Base-by-base conservation (phyloP, 1,140 invertebrate genomes). In the Tetramorium parvispinum region DNA sequence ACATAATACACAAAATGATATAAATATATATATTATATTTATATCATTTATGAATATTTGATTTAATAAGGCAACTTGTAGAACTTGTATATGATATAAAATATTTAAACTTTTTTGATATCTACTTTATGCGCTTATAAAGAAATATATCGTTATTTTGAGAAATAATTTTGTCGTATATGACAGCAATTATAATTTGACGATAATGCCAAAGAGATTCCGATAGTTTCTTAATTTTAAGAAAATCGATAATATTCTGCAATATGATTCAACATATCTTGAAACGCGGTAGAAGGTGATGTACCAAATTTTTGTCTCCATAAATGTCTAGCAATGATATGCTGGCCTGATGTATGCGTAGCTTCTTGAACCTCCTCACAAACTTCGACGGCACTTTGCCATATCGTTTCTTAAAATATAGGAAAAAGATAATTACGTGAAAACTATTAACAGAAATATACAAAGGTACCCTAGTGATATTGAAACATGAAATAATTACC, bases 321-420 rank as follows among this genome's bases (percentile, higher is more conserved):
- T 13, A 95, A 87, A 91, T 95, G 87, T 7, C 91, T 94, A 21
- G 93, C 91, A 70, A 95, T 93, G 73, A 93, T 93, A 85, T 93
- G 89, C 63, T 94, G 91, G n/a, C 92, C 92, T 32, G 91, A 85
- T 8, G 86, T 63, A 32, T 91, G 91, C 0, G 93, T 93, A 13
- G 94, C 90, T 79, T 95, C 94, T 92, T 95, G 95, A 79, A 95
- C 92, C 77, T 95, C 95, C 88, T 95, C 94, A 46, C 95, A 96
- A 70, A 96, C 88, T 57, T 93, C 92, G 7, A 94, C 91, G 27
- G 92, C 93, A 46, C 92, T 93, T 75, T 93, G 92, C 95, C 95
- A 96, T 77, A 96, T 96, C 2, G 95, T 95, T 92, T 95, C 95
- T 95, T 66, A 61, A 92, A 85, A 68, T 75, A 75, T 81, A 85